Evolutionary conservation across 2,797 vertebrate species (phyloP), one percentile per base, ranked within the genome.

Genomic region (Astyanax mexicanus): DNA sequence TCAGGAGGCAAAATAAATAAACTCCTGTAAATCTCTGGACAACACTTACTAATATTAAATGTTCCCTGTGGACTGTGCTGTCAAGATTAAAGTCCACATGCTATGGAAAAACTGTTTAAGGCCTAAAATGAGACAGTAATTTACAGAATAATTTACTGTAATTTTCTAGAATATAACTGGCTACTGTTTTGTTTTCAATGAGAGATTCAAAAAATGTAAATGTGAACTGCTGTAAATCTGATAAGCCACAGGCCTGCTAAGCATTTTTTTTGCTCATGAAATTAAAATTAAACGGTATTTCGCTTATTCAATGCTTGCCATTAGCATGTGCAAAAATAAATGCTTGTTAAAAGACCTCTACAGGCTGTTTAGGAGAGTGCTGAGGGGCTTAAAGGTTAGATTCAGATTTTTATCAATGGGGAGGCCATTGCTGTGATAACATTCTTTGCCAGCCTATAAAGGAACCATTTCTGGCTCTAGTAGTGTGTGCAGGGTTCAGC

Each of bases 1-100:
- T 84, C 67, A 79, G 81, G 76, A 81, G 75, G 67, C 69, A 78
- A 54, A 69, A 86, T 79, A 81, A 81, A 84, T 85, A 27, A 81
- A 79, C 71, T 61, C 44, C 7, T 54, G 57, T 77, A 84, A 84
- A 88, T 84, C 75, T 69, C 7, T 69, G 66, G 64, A 72, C 42
- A 83, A 68, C 58, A 44, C 13, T 13, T 13, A 47, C 42, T 25
- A 38, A 70, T 25, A 62, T 81, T 81, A 80, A 77, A 77, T 74
- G 72, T 81, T 75, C 11, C 57, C 75, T 79, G 77, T 57, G 69
- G 69, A 75, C 69, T 40, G 37, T 55, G 35, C 35, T 10, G 27
- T 40, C 38, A 27, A 12, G 10, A 68, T 15, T 62, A 67, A 32
- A 68, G 19, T 42, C 3, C 8, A 12, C 15, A 32, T 40, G 15